Evolutionary conservation across 2,888 invertebrate species (phyloP).

Genomic region (Marronus borbonicus): DNA sequence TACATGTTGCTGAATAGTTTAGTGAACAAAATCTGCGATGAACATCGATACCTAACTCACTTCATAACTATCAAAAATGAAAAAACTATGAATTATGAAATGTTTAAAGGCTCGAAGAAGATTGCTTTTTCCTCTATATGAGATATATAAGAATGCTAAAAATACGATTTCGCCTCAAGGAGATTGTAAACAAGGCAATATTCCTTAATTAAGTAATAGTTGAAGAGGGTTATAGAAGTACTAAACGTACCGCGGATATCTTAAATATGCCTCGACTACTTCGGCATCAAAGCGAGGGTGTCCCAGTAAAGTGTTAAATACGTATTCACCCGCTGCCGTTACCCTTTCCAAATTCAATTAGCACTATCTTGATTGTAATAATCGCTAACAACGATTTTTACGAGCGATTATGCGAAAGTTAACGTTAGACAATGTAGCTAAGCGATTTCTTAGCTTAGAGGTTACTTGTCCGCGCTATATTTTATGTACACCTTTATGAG

Average conservation of each 20-base stretch:
- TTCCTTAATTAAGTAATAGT: not conserved
- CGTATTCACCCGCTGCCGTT: not conserved
- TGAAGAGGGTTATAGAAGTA: not conserved
- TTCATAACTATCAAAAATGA: no score
- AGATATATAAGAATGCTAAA: no score
- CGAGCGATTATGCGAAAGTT: not conserved
- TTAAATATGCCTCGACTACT: not conserved
- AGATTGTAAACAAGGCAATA: not conserved
- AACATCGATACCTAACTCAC: no score
- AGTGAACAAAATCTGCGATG: no score
- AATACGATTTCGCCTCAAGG: no score
- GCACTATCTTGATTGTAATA: slow-evolving; percentile 25
- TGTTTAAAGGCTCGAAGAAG: no score
- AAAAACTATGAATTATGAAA: no score
- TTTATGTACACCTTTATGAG: slow-evolving; percentile 23
- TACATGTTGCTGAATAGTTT: no score
- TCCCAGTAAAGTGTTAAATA: slow-evolving; percentile 8
- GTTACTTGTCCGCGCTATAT: not conserved
- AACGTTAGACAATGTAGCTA: slow-evolving; percentile 8
- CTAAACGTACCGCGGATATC: not conserved
- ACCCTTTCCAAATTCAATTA: slow-evolving; percentile 18
- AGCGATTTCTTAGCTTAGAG: slow-evolving; percentile 12
- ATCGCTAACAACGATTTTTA: slow-evolving; percentile 29
- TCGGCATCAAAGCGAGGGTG: not conserved
- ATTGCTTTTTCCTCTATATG: no score